Evolutionary conservation across 2,113 vertebrate genomes (phyloP).

Genomic region (Setophaga kirtlandii): DNA sequence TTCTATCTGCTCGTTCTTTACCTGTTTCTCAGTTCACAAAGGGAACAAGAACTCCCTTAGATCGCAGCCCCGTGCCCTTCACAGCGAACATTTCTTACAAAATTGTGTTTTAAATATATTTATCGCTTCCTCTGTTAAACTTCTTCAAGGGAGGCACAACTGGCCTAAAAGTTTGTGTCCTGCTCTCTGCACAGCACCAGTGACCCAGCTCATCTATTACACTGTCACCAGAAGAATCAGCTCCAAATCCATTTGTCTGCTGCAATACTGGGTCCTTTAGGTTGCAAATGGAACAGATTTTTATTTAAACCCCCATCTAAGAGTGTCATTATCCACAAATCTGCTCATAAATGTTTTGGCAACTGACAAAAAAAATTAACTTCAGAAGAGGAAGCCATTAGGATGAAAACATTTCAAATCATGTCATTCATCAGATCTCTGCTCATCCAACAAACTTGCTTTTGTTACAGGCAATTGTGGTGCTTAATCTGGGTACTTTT

Average conservation of each 20-base stretch:
- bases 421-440: constrained; percentile 72
- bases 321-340: constrained; percentile 73
- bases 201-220: constrained; percentile 21
- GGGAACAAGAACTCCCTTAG: background rate
- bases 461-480: constrained; percentile 66
- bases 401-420: constrained; percentile 74
- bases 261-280: constrained; percentile 34
- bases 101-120: background rate
- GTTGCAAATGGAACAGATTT: constrained; percentile 68
- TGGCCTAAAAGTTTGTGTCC: background rate
- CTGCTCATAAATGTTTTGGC: constrained; percentile 75
- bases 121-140: background rate
- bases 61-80: background rate
- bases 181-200: background rate
- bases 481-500: constrained; percentile 60
- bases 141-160: background rate
- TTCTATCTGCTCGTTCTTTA: background rate
- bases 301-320: constrained; percentile 68
- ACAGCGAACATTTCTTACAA: background rate
- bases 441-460: constrained; percentile 68
- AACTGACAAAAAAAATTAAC: constrained; percentile 72
- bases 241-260: constrained; percentile 43
- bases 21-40: background rate
- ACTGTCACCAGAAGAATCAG: background rate
- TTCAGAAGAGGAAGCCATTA: constrained; percentile 69